A percentile compares a stretch with the other conserved stretches of the same genome.
Conservation (phyloP, 2,797 vertebrate genomes). For the Myotis myotis region DNA sequence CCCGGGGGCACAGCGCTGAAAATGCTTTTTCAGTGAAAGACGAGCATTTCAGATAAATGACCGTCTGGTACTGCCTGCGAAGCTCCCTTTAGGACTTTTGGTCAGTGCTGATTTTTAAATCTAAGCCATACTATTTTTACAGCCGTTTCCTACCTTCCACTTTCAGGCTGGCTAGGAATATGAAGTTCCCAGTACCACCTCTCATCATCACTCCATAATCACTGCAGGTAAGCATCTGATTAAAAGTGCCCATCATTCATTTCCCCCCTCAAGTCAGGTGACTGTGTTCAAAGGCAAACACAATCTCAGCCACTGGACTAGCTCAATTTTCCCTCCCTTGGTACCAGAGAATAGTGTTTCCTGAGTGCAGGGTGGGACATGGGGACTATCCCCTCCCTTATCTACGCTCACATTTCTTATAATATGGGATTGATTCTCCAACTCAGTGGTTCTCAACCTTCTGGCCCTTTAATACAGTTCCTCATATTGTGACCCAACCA, state of each 20-base stretch:
- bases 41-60: conserved; percentile 63
- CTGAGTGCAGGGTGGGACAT: background rate
- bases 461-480: no score
- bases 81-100: conserved; percentile 29
- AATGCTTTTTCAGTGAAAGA: conserved; percentile 72
- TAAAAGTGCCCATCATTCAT: background rate
- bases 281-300: background rate
- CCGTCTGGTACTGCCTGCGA: conserved; percentile 59
- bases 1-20: conserved; percentile 57
- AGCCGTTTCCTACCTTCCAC: background rate
- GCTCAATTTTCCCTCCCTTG: background rate
- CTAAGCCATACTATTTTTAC: background rate
- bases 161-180: background rate
- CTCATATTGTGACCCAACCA: no score
- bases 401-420: background rate
- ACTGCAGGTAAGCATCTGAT: background rate
- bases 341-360: background rate
- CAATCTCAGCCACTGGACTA: background rate
- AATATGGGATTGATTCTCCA: background rate
- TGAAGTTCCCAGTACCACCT: background rate
- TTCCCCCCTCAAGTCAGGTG: background rate
- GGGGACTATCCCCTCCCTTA: no score
- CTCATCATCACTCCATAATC: background rate
- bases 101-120: conserved; percentile 44
- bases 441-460: background rate